Percentiles rank a stretch among this genome's conserved stretches.
These are phyloP conservation scores for Ictidomys tridecemlineatus DNA, from an alignment of 2,113 vertebrate species.

Conservation along the genomic window DNA sequence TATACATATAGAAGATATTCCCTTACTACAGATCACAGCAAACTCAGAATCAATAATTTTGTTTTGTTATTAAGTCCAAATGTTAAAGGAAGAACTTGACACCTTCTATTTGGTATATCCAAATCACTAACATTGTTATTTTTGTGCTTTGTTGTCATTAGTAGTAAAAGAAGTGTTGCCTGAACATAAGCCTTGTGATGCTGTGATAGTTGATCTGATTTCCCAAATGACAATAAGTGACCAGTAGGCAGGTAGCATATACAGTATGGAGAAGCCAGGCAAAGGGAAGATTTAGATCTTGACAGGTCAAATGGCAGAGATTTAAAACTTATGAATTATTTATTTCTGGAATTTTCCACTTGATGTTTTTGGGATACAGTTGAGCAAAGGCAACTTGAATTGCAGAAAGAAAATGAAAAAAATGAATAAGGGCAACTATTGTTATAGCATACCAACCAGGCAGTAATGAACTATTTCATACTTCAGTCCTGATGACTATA, in stretches of 20 bases:
- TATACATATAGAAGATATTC: not conserved
- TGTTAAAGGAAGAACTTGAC: not conserved
- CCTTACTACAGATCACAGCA: not conserved
- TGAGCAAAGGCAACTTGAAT: not conserved
- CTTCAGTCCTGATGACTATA: not conserved
- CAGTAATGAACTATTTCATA: not conserved
- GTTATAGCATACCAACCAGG: rapidly evolving
- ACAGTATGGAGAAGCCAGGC: not conserved
- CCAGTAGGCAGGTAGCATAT: not conserved
- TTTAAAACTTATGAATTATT: not conserved
- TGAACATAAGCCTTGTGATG: not conserved
- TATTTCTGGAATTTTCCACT: not conserved
- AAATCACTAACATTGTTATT: not conserved
- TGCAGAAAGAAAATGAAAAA: not conserved
- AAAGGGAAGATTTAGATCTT: not conserved
- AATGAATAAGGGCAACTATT: rapidly evolving
- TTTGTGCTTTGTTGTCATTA: not conserved
- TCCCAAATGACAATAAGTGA: not conserved
- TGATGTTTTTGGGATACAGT: too few relatives aligned
- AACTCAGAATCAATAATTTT: not conserved
- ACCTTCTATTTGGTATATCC: not conserved
- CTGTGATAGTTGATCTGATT: not conserved
- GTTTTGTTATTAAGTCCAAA: not conserved
- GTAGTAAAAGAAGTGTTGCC: not conserved
- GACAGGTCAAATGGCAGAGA: not conserved